Conservation (phyloP, 2,797 vertebrate species). For the Podargus strigoides region DNA sequence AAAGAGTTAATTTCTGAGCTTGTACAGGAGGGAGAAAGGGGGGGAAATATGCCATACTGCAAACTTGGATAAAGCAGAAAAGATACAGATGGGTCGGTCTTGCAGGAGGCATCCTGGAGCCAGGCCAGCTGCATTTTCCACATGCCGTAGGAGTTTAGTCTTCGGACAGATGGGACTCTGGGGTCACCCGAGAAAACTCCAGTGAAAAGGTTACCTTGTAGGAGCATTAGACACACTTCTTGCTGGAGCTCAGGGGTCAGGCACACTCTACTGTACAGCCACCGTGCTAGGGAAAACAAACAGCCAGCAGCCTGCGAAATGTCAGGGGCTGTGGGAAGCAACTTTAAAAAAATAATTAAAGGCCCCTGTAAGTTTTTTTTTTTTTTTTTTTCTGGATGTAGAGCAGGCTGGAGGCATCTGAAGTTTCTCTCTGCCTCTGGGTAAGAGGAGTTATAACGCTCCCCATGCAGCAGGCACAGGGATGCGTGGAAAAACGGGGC, state of each 20-base stretch:
- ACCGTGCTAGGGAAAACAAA: constrained; percentile 45
- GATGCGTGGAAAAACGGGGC: not conserved
- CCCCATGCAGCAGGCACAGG: too few species aligned
- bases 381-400: not conserved
- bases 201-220: constrained; percentile 32
- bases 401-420: not conserved
- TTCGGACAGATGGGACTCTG: constrained; percentile 41
- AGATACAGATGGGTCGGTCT: constrained; percentile 39
- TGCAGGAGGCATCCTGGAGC: constrained; percentile 25
- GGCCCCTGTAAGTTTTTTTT: not conserved
- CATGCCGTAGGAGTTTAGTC: constrained; percentile 36
- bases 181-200: constrained; percentile 6
- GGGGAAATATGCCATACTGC: not conserved
- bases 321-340: constrained; percentile 39
- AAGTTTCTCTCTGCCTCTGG: not conserved
- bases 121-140: constrained; percentile 23
- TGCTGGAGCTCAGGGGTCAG: constrained; percentile 16
- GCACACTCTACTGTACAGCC: constrained; percentile 4
- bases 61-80: constrained; percentile 16
- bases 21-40: not conserved
- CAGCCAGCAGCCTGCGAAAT: not conserved
- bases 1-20: constrained; percentile 13
- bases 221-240: constrained; percentile 11
- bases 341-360: constrained; percentile 36
- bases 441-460: not conserved